Percentiles rank a stretch among this genome's conserved stretches.
phyloP scores from a whole-genome alignment of 2,797 vertebrate genomes.

The Hydrocynus forskahlii region DNA sequence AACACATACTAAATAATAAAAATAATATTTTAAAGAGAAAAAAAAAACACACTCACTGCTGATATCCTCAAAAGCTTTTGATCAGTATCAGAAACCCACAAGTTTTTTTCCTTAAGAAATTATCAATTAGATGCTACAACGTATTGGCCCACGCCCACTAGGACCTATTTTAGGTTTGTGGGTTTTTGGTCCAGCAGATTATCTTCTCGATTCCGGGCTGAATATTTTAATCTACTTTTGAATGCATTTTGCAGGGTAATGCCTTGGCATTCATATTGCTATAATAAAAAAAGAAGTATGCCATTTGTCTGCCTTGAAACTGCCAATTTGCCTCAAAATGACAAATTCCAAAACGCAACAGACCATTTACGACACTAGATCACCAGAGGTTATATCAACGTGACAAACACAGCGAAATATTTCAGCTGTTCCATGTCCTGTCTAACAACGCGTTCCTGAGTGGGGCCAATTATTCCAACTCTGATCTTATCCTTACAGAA shows the following conservation, averaged over 20 bases:
- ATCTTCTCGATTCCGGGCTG: conserved; percentile 17
- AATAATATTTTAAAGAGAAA: not conserved
- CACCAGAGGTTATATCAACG: not conserved
- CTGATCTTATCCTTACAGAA: not conserved
- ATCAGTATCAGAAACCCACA: conserved; percentile 1
- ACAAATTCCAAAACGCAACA: not conserved
- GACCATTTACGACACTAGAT: not conserved
- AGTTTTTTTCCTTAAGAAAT: not conserved
- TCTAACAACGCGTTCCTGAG: too few relatives aligned
- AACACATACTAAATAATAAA: not conserved
- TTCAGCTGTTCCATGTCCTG: not conserved
- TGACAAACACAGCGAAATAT: not conserved
- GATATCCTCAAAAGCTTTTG: conserved; percentile 12
- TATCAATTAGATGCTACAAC: conserved; percentile 13
- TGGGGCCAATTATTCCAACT: not conserved
- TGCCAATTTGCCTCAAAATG: not conserved
- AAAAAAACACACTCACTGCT: not conserved
- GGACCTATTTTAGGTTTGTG: conserved; percentile 20
- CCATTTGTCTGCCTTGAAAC: not conserved
- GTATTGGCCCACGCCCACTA: conserved; percentile 13
- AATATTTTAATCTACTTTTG: conserved; percentile 38
- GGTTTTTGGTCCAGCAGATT: conserved; percentile 29
- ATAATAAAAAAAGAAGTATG: conserved; percentile 4
- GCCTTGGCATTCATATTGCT: not conserved
- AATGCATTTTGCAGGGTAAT: conserved; percentile 20